Conservation (phyloP, 2,113 vertebrate genomes). For the Gorsachius goisagi region DNA sequence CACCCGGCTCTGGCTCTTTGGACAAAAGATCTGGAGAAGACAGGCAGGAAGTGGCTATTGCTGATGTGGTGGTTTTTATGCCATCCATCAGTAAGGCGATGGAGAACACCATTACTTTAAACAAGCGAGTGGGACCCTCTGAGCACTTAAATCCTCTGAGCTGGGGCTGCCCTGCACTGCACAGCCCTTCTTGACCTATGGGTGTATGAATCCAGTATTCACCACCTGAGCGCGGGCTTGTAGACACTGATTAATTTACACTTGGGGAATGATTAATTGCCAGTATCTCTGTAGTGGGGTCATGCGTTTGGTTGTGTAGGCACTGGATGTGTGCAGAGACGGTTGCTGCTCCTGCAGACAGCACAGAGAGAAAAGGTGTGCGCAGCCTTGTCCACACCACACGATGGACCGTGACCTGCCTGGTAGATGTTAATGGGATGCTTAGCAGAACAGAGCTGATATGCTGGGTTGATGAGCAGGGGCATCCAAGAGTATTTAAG, state of each 20-base stretch:
- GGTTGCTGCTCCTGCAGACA: neutral
- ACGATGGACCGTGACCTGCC: neutral
- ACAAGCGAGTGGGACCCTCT: neutral
- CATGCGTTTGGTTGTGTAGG: neutral
- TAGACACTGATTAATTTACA: neutral
- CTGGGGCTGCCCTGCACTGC: neutral
- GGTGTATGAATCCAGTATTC: accelerated
- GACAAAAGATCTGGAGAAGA: neutral
- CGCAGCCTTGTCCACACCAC: accelerated
- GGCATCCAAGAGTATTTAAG: neutral
- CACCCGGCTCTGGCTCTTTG: neutral
- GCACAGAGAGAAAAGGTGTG: neutral
- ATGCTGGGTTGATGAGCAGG: neutral
- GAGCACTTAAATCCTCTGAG: neutral
- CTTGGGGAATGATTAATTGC: neutral
- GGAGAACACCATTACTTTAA: neutral
- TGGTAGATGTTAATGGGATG: neutral
- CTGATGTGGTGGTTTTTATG: neutral
- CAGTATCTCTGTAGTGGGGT: neutral
- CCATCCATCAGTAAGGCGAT: neutral
- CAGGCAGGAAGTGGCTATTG: accelerated
- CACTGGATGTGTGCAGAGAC: neutral
- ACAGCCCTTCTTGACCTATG: neutral
- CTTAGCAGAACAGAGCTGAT: neutral
- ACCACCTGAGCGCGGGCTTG: neutral